Percentiles rank a stretch among this genome's conserved stretches.
Conservation (phyloP, 2,113 vertebrate species). For the Neodontobutis hainanensis region DNA sequence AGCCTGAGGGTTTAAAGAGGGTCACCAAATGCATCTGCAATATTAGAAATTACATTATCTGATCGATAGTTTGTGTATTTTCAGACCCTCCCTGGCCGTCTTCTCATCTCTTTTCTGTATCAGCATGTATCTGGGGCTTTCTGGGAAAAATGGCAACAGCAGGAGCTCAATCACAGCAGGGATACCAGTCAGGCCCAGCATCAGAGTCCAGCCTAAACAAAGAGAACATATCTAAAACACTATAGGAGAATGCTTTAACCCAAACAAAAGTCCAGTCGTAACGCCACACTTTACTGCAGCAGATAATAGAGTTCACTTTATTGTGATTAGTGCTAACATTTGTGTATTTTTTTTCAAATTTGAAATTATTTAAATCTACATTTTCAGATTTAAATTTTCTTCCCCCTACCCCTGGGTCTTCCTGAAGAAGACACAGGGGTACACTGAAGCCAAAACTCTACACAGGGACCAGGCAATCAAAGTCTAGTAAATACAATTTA, state of each 20-base stretch:
- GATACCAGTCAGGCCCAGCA: constrained; percentile 87
- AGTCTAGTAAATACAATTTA: no score
- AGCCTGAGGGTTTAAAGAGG: constrained; percentile 64
- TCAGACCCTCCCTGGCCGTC: constrained; percentile 79
- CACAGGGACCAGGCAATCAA: no score
- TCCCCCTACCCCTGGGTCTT: no score
- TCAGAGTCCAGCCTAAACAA: constrained; percentile 86
- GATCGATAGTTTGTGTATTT: not conserved
- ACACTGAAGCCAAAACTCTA: no score
- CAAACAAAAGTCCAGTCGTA: no score
- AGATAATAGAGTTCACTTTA: no score
- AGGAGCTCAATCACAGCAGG: constrained; percentile 85
- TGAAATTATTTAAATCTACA: no score
- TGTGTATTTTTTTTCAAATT: no score
- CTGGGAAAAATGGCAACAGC: constrained; percentile 87
- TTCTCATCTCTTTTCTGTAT: constrained; percentile 82
- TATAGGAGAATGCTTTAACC: no score
- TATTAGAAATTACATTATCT: fast-evolving
- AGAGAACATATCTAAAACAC: not conserved
- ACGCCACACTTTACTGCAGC: no score
- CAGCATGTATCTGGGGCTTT: constrained; percentile 91
- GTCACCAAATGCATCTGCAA: not conserved
- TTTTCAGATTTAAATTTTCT: no score
- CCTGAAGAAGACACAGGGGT: no score
- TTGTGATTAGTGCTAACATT: not conserved